These are phyloP conservation scores for Mechanitis messenoides DNA, from an alignment of 2,888 invertebrate genomes.

Conservation along the genomic window DNA sequence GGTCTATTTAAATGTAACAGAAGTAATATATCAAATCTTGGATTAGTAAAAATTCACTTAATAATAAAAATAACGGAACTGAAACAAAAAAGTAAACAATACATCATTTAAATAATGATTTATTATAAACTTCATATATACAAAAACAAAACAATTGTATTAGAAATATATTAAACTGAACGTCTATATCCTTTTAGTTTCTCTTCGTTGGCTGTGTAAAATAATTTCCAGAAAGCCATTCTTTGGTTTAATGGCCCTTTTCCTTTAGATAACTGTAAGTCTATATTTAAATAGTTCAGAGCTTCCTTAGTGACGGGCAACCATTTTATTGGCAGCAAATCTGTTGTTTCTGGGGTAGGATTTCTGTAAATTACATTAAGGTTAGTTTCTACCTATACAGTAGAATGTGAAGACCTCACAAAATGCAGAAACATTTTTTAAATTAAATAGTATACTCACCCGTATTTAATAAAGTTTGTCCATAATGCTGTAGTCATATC, in stretches of 20 bases:
- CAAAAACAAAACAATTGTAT: too few species aligned
- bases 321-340: slow-evolving; percentile 47
- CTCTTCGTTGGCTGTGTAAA: slow-evolving; percentile 36
- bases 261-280: slow-evolving; percentile 29
- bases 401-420: not conserved
- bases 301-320: slow-evolving; percentile 34
- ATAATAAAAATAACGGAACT: too few species aligned
- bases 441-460: slow-evolving; percentile 19
- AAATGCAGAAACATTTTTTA: too few species aligned
- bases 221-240: slow-evolving; percentile 45
- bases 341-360: slow-evolving; percentile 43
- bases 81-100: too few species aligned
- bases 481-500: slow-evolving; percentile 40
- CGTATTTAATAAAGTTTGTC: slow-evolving; percentile 41
- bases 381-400: not conserved
- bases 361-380: slow-evolving; percentile 27
- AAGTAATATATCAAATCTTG: too few species aligned
- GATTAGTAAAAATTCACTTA: too few species aligned
- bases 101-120: too few species aligned
- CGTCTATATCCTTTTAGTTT: slow-evolving; percentile 9
- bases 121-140: too few species aligned
- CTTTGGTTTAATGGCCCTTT: slow-evolving; percentile 38
- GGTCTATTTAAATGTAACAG: too few species aligned
- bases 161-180: too few species aligned
- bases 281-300: slow-evolving; percentile 38